Evolutionary conservation across 2,888 invertebrate genomes (phyloP).

Genomic region (Hydriomena furcata): DNA sequence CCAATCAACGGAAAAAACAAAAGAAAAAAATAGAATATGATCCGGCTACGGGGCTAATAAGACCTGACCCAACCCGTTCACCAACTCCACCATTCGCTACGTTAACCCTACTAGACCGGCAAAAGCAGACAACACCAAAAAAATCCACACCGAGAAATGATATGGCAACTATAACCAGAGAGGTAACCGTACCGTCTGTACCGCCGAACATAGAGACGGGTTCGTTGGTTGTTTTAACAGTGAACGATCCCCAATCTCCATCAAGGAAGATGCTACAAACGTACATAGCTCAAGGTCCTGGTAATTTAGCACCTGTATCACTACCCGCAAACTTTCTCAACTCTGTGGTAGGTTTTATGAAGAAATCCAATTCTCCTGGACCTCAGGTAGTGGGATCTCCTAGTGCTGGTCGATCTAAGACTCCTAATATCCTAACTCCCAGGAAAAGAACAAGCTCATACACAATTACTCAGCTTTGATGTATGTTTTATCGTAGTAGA

Average conservation of each 20-base stretch:
- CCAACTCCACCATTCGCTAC: constrained; percentile 10
- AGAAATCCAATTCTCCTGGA: constrained; percentile 48
- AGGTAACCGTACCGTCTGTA: constrained; percentile 27
- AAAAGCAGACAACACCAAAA: constrained; percentile 9
- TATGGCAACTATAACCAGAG: constrained; percentile 9
- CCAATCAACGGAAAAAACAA: neutral
- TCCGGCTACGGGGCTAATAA: neutral
- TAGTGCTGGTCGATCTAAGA: constrained; percentile 61
- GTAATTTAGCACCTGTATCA: constrained; percentile 62
- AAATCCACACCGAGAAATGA: constrained; percentile 6
- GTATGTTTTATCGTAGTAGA: neutral
- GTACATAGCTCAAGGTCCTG: constrained; percentile 64
- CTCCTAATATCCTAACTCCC: constrained; percentile 50
- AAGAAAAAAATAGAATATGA: neutral
- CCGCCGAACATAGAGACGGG: constrained; percentile 68
- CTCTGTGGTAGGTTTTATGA: constrained; percentile 71
- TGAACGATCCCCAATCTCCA: constrained; percentile 68
- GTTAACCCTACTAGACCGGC: constrained; percentile 2
- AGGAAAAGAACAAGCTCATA: constrained; percentile 62
- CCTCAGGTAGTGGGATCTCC: constrained; percentile 41
- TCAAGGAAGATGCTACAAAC: constrained; percentile 75
- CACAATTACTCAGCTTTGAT: constrained; percentile 63
- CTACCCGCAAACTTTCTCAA: constrained; percentile 62
- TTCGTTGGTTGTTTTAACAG: constrained; percentile 70
- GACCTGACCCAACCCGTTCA: neutral